phyloP scores from a whole-genome alignment of 2,888 invertebrate species.

The Hyles lineata region DNA sequence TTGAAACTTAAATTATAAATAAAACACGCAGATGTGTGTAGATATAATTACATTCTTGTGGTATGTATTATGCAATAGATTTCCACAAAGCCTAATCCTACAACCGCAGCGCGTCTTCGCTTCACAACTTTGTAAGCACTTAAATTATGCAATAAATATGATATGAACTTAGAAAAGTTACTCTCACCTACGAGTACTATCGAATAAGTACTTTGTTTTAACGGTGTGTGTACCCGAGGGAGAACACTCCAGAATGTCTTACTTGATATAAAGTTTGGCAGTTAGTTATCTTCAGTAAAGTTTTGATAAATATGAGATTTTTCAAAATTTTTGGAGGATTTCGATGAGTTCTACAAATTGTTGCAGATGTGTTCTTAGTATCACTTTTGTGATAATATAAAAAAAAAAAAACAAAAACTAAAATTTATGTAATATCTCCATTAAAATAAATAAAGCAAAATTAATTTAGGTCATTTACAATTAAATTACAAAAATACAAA shows the following conservation, averaged over 20 bases:
- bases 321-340: not conserved
- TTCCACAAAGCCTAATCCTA: not conserved
- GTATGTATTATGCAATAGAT: not conserved
- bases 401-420: too few species aligned
- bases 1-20: too few species aligned
- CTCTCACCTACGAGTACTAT: not conserved
- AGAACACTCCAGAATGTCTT: not conserved
- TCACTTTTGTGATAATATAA: too few species aligned
- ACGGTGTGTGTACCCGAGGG: not conserved
- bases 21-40: not conserved
- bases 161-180: conserved; percentile 4
- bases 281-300: not conserved
- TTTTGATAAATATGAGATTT: not conserved
- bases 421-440: too few species aligned
- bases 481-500: too few species aligned
- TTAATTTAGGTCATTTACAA: too few species aligned
- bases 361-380: too few species aligned
- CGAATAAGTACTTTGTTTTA: conserved; percentile 4
- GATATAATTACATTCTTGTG: not conserved
- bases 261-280: not conserved
- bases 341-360: not conserved
- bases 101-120: not conserved
- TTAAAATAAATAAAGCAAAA: too few species aligned
- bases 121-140: not conserved
- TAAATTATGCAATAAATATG: not conserved